Evolutionary conservation across 2,888 invertebrate species (phyloP), one percentile per base, ranked within the genome.

Genomic region (Sympetrum striolatum): DNA sequence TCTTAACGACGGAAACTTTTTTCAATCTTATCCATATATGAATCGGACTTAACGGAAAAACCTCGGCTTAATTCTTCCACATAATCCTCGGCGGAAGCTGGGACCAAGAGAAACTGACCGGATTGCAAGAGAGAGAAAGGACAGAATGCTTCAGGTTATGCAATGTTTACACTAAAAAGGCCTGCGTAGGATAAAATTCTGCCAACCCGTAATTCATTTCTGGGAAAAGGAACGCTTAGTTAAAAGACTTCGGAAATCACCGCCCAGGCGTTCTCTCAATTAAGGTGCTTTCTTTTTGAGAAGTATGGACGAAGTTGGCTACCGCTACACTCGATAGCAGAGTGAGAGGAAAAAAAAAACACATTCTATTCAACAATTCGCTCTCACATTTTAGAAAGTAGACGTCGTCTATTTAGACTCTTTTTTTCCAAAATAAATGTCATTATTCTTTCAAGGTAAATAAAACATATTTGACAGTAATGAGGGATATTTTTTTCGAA

Each of bases 361-460:
- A 14, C 73, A 73, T 73, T 73, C 86, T 44, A 18, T 37, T 80
- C 80, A n/a, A 37, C n/a, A 60, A 37, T 86, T 86, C 86, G 37
- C 86, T 86, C 86, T 86, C 86, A 86, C 86, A 86, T 60, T 86
- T 86, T 86, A 86, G 86, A 86, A 86, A 86, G 86, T 64, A 60
- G 86, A 64, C 31, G 60, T 60, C 58, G 39, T 35, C 18, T 37
- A 60, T 60, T 86, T 53, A n/a, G 53, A 53, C 53, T 3, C 39
- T 35, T 73, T 10, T 25, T 25, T 73, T 14, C 0, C 12, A 4
- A 31, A 31, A 73, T 31, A 10, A 73, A 31, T 4, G 8, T 73
- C 31, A 73, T 73, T 73, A 73, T 25, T 12, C 8, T n/a, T n/a
- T 14, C 31, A 2, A 31, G 0, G 31, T 12, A 25, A 12, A 15